Base-by-base conservation (phyloP, 2,113 vertebrate genomes). In the Aptenodytes patagonicus region DNA sequence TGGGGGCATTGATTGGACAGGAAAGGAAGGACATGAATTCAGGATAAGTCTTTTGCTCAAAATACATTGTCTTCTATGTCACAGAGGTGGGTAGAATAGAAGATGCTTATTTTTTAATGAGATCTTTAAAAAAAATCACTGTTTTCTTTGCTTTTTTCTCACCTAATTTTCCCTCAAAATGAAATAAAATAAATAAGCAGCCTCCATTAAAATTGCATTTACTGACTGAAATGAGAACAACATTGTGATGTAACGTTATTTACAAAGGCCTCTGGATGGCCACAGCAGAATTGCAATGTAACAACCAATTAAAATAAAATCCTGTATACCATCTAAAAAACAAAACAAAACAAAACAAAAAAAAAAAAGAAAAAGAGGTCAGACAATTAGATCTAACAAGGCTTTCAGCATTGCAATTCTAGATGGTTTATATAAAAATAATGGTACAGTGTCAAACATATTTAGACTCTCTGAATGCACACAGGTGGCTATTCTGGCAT, bases 241-340 rank as follows among this genome's bases (percentile, higher is more conserved):
- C 12, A 54, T n/a, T 72, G 26, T 92, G 49, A 82, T 88, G 40
- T 86, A 94, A 83, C 22, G 71, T 54, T 95, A 69, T 73, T 94
- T 93, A 62, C 32, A 84, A 91, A 92, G 82, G 71, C 72, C 32
- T 91, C 47, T 70, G 44, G 17, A 44, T 86, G 55, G 62, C 49
- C 85, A 58, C 26, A 65, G 65, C 20, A 89, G 75, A 96, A 81
- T 6, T 68, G 31, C 18, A 66, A 44, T 44, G 81, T 82, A 96
- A 84, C 21, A 91, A 68, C 38, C 72, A 94, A 94, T 97, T 97
- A 97, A 95, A 94, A 92, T 42, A 18, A 94, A 92, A 75, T 77
- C 21, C 46, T 91, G 17, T 85, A 66, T 57, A 91, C 15, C 18
- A 49, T 36, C 18, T 54, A 1, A 52, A 66, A 70, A 72, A 28